A percentile compares a stretch with the other conserved stretches of the same genome.
phyloP scores from a whole-genome alignment of 2,797 vertebrate species.

The Sebastes umbrosus region DNA sequence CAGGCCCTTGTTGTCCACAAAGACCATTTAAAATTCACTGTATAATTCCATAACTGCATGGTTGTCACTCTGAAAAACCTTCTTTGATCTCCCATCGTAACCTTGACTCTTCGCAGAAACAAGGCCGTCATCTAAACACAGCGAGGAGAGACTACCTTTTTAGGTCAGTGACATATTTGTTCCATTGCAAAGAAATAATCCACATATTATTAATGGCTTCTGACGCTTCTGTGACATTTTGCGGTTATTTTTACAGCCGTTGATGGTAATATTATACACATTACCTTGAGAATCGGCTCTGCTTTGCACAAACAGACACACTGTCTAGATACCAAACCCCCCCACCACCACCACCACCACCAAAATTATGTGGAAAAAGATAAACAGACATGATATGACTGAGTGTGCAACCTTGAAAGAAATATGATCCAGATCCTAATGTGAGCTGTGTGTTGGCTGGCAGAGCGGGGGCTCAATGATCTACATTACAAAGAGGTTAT shows the following conservation, averaged over 20 bases:
- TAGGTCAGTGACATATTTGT: conserved; percentile 26
- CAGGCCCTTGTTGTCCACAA: background rate
- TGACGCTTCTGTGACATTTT: conserved; percentile 34
- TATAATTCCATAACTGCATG: conserved; percentile 18
- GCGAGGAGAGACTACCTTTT: conserved; percentile 7
- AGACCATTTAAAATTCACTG: conserved; percentile 15
- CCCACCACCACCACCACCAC: background rate
- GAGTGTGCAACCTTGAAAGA: conserved; percentile 51
- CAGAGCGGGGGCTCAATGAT: conserved; percentile 1
- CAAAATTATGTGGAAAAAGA: conserved; percentile 50
- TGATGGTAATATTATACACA: conserved; percentile 41
- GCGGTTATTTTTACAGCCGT: conserved; percentile 14
- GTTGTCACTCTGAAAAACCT: conserved; percentile 2
- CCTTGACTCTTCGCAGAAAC: conserved; percentile 23
- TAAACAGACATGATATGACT: conserved; percentile 49
- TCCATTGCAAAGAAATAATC: conserved; percentile 26
- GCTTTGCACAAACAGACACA: conserved; percentile 28
- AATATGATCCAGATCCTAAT: conserved; percentile 47
- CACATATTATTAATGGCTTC: conserved; percentile 42
- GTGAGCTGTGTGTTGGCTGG: conserved; percentile 44
- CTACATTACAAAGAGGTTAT: conserved; percentile 45
- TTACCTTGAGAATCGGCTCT: conserved; percentile 48
- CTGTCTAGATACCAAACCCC: conserved; percentile 33
- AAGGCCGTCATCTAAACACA: conserved; percentile 30
- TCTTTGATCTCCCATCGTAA: conserved; percentile 17